Percentiles rank a stretch among this genome's conserved stretches.
phyloP scores from a whole-genome alignment of 1,140 invertebrate species.

The Harlomillsia oculata region DNA sequence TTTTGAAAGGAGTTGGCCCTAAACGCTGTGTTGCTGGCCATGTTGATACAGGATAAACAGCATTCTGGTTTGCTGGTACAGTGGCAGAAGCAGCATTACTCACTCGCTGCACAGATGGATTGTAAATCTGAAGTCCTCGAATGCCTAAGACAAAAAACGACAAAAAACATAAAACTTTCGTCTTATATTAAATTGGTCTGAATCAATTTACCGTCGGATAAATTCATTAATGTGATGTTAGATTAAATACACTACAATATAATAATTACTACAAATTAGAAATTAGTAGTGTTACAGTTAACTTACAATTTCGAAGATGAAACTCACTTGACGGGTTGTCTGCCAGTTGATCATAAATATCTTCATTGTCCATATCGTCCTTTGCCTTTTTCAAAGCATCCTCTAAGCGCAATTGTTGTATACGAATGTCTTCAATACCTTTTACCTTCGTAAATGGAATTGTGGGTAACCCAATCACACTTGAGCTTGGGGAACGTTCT shows the following conservation, averaged over 20 bases:
- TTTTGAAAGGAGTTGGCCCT: slow-evolving; percentile 32
- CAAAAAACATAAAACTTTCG: too few species aligned
- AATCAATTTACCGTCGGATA: too few species aligned
- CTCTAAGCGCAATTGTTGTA: slow-evolving; percentile 50
- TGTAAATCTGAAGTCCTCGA: too few species aligned
- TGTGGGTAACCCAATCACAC: slow-evolving; percentile 4
- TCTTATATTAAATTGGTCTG: too few species aligned
- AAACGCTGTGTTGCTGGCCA: slow-evolving; percentile 23
- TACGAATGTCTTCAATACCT: slow-evolving; percentile 35
- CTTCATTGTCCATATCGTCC: slow-evolving; percentile 54
- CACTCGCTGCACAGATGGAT: too few species aligned
- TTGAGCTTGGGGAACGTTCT: slow-evolving; percentile 16
- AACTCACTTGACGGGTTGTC: slow-evolving; percentile 42
- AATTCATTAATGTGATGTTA: too few species aligned
- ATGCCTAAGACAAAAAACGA: too few species aligned
- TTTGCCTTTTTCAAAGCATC: slow-evolving; percentile 52
- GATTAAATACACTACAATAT: too few species aligned
- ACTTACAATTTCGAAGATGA: slow-evolving; percentile 15
- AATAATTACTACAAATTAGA: not conserved
- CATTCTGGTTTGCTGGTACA: too few species aligned
- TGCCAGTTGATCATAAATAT: slow-evolving; percentile 48
- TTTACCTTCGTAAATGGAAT: slow-evolving; percentile 12
- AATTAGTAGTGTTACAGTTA: slow-evolving; percentile 1
- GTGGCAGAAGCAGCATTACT: slow-evolving; percentile 2
- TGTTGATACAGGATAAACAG: slow-evolving; percentile 19